Conservation (phyloP, 2,888 invertebrate species). For the Flexamia atlantica region DNA sequence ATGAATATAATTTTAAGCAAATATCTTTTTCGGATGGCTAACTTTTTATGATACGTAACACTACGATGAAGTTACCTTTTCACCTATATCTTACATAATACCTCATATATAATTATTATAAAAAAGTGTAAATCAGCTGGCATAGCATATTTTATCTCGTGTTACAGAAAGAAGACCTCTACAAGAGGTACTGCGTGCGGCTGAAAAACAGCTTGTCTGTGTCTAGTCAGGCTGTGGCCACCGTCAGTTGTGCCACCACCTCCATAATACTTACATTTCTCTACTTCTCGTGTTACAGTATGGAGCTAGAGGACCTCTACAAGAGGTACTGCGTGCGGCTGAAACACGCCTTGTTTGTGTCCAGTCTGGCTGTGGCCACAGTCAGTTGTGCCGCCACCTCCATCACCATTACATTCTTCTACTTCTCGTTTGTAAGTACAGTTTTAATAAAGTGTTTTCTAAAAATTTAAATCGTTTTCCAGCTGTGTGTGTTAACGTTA, state of each 20-base stretch:
- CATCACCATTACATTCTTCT: constrained; percentile 77
- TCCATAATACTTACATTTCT: constrained; percentile 79
- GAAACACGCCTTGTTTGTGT: constrained; percentile 87
- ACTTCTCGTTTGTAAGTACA: constrained; percentile 78
- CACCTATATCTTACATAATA: too few relatives aligned
- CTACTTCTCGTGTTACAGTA: constrained; percentile 64
- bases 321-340: constrained; percentile 84
- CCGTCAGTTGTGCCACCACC: constrained; percentile 79
- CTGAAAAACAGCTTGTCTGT: constrained; percentile 83
- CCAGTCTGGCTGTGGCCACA: constrained; percentile 83
- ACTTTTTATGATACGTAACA: too few relatives aligned
- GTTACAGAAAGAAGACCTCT: constrained; percentile 65
- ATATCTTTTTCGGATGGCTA: too few relatives aligned
- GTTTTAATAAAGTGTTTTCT: too few relatives aligned
- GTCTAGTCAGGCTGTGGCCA: constrained; percentile 83
- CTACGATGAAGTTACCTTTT: too few relatives aligned
- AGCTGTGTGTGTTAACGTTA: too few relatives aligned
- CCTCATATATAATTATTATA: too few relatives aligned
- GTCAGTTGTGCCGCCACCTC: constrained; percentile 80
- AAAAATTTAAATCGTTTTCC: too few relatives aligned
- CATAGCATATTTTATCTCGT: background rate
- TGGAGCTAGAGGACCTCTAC: constrained; percentile 85
- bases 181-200: background rate
- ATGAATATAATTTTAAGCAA: too few relatives aligned
- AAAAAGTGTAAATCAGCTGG: background rate